Percentiles rank a stretch among this genome's conserved stretches.
phyloP scores from a whole-genome alignment of 2,113 vertebrate species.

The Zapus hudsonius region DNA sequence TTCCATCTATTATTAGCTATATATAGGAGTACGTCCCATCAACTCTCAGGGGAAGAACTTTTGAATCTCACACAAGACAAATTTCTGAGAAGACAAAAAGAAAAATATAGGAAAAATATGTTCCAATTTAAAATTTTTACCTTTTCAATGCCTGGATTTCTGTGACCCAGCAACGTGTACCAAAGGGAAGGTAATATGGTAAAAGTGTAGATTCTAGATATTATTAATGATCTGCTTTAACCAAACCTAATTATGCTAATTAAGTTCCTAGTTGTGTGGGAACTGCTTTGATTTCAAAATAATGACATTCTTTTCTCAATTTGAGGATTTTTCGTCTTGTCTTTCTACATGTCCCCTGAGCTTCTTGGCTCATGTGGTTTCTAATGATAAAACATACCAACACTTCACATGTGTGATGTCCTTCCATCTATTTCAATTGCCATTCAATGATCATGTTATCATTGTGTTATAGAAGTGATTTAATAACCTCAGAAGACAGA shows the following conservation, averaged over 20 bases:
- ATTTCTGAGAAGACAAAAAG: neutral
- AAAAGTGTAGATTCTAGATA: neutral
- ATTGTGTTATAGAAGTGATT: slow-evolving; percentile 39
- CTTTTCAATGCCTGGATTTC: neutral
- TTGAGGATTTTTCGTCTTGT: neutral
- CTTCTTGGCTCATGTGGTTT: neutral
- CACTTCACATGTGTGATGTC: slow-evolving; percentile 23
- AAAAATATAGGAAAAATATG: neutral
- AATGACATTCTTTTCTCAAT: neutral
- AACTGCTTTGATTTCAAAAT: neutral
- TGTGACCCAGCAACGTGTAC: neutral
- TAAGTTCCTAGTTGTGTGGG: neutral
- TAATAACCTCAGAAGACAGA: slow-evolving; percentile 14
- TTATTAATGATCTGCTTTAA: neutral
- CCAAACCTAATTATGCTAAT: neutral
- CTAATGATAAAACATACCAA: slow-evolving; percentile 41
- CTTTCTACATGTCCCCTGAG: neutral
- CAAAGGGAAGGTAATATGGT: neutral
- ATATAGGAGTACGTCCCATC: neutral
- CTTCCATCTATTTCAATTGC: neutral
- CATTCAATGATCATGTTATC: slow-evolving; percentile 5
- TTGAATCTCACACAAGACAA: neutral
- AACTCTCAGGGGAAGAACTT: neutral
- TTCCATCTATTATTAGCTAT: neutral
- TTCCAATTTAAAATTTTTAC: neutral